These are phyloP conservation scores for Nothoprocta perdicaria DNA, from an alignment of 2,113 vertebrate species.

Conservation along the genomic window DNA sequence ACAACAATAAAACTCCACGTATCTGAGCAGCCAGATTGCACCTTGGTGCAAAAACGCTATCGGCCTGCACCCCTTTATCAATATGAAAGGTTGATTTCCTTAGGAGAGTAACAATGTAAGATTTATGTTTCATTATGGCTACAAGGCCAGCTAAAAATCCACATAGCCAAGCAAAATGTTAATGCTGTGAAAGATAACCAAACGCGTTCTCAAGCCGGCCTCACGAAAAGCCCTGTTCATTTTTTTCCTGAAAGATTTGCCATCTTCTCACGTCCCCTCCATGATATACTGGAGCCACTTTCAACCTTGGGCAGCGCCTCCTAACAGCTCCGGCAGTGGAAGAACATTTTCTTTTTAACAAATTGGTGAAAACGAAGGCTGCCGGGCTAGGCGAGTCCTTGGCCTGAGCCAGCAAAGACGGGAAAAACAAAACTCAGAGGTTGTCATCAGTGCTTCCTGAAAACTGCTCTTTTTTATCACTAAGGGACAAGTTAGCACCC, in stretches of 20 bases:
- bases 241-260: neutral
- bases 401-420: neutral
- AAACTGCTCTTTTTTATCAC: neutral
- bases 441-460: neutral
- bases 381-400: neutral
- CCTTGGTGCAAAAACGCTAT: neutral
- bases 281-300: neutral
- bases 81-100: neutral
- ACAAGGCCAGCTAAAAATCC: constrained; percentile 39
- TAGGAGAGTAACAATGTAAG: constrained; percentile 9
- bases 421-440: neutral
- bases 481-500: neutral
- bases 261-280: neutral
- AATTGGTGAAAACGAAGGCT: neutral
- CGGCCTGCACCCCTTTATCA: neutral
- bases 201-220: neutral
- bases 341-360: neutral
- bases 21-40: neutral
- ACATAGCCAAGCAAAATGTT: constrained; percentile 32
- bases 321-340: neutral
- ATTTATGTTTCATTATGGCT: constrained; percentile 37
- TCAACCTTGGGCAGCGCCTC: neutral
- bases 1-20: neutral
- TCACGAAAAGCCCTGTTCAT: neutral
- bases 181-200: constrained; percentile 20